Percentiles rank a stretch among this genome's conserved stretches.
Evolutionary conservation across 2,113 vertebrate species (phyloP).

Genomic region (Corythaeola cristata): DNA sequence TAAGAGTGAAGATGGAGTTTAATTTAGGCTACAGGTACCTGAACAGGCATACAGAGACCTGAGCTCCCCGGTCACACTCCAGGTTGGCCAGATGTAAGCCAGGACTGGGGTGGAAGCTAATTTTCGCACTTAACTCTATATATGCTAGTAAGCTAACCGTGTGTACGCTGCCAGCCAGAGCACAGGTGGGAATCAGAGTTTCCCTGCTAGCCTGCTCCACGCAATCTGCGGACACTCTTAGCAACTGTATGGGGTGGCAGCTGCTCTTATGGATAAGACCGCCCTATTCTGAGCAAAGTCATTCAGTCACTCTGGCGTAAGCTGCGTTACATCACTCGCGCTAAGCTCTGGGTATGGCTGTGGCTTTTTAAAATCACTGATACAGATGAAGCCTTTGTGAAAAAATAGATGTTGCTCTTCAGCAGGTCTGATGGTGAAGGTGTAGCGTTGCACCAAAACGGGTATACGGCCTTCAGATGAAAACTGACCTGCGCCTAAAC

Average conservation of each 20-base stretch:
- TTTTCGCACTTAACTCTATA: neutral
- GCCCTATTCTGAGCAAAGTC: neutral
- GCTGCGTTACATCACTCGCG: accelerated
- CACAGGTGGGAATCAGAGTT: neutral
- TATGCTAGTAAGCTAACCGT: neutral
- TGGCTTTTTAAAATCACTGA: neutral
- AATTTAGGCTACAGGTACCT: neutral
- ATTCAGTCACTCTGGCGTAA: no score
- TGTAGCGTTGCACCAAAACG: neutral
- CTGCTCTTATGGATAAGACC: neutral
- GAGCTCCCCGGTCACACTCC: neutral
- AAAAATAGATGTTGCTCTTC: neutral
- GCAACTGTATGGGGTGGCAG: neutral
- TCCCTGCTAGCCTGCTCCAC: neutral
- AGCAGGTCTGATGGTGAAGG: neutral
- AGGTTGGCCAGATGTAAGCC: neutral
- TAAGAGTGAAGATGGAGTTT: neutral
- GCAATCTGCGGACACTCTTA: neutral
- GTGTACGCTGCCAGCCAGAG: neutral
- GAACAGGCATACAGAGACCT: neutral
- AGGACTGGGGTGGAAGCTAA: neutral
- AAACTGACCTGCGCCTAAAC: neutral
- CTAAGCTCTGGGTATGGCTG: neutral
- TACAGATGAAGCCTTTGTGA: neutral
- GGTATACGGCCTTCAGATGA: neutral